Percentiles rank a stretch among this genome's conserved stretches.
Conservation (phyloP, 2,113 vertebrate species). For the Sarotherodon lohbergeri region DNA sequence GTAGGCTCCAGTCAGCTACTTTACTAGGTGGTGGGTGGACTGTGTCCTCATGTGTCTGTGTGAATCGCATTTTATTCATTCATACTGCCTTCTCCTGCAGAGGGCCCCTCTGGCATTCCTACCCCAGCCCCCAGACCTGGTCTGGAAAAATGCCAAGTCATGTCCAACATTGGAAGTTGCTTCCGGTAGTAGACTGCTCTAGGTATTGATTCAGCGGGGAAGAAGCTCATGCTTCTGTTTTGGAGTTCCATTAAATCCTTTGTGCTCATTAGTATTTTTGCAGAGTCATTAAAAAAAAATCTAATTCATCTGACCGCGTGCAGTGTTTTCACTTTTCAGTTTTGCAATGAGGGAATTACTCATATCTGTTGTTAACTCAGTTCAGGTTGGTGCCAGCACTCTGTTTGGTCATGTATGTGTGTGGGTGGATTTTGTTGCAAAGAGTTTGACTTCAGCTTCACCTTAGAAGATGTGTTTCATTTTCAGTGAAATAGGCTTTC, state of each 20-base stretch:
- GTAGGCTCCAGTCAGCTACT: slow-evolving; percentile 36
- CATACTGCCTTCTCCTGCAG: slow-evolving; percentile 35
- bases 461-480: not conserved
- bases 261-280: not conserved
- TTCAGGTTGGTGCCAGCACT: not conserved
- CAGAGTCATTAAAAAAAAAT: not conserved
- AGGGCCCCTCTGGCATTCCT: slow-evolving; percentile 51
- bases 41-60: slow-evolving; percentile 39
- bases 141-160: slow-evolving; percentile 32
- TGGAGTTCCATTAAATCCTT: not conserved
- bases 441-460: not conserved
- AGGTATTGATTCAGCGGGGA: not conserved
- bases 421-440: slow-evolving; percentile 12
- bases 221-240: not conserved
- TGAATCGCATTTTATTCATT: slow-evolving; percentile 61
- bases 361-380: not conserved
- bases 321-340: not conserved
- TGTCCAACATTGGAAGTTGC: not conserved
- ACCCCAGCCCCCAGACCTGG: slow-evolving; percentile 47
- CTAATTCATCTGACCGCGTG: not conserved
- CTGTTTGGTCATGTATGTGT: not conserved
- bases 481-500: not conserved
- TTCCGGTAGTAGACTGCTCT: slow-evolving; percentile 24
- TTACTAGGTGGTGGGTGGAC: slow-evolving; percentile 49
- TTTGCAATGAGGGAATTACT: not conserved